Conservation (phyloP, 2,888 invertebrate species). For the Sarcophaga variegata region DNA sequence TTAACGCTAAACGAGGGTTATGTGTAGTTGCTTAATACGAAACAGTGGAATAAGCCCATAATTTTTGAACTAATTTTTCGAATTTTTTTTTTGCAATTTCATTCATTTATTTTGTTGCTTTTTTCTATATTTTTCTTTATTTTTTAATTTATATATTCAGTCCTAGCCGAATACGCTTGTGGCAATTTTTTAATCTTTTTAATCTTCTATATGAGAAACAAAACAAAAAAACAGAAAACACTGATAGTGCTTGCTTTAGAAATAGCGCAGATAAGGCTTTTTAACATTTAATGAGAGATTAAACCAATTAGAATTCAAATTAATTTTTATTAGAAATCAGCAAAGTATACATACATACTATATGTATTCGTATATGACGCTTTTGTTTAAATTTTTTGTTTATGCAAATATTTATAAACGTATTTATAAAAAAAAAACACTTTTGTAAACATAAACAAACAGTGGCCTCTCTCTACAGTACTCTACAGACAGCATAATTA, state of each 20-base stretch:
- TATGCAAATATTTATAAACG: slow-evolving; percentile 16
- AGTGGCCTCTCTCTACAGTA: not conserved
- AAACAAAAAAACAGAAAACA: not conserved
- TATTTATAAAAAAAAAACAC: not conserved
- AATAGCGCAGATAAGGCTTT: not conserved
- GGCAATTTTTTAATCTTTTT: not conserved
- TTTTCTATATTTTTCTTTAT: too few relatives aligned
- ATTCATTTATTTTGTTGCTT: too few relatives aligned
- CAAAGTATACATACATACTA: not conserved
- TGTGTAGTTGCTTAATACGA: not conserved
- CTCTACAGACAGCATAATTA: not conserved
- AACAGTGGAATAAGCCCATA: not conserved
- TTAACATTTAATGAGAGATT: slow-evolving; percentile 7
- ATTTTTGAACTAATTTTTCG: not conserved
- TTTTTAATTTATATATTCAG: too few relatives aligned
- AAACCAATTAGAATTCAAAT: slow-evolving; percentile 14
- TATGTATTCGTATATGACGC: not conserved
- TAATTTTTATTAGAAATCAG: not conserved
- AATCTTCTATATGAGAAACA: not conserved
- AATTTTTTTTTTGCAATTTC: not conserved
- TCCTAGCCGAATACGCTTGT: not conserved
- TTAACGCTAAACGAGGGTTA: not conserved
- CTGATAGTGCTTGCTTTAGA: not conserved
- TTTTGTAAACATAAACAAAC: slow-evolving; percentile 24
- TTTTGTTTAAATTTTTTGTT: slow-evolving; percentile 4